Base-by-base conservation (phyloP, 1,140 invertebrate genomes). In the Holotrichia oblita region DNA sequence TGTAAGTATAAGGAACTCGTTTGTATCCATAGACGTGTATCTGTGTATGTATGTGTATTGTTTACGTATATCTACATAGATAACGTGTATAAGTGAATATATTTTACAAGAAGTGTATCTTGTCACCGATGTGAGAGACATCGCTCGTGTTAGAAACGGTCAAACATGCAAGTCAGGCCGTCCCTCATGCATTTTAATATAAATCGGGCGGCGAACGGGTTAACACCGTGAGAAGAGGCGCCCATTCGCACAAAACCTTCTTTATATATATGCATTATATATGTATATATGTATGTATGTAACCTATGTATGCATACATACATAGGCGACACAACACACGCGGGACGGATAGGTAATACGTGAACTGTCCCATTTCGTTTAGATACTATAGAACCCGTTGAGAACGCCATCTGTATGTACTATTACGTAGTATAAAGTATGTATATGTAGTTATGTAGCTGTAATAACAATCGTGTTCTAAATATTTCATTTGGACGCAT, bases 101-200 rank as follows among this genome's bases (percentile, higher is more conserved):
- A 69, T 69, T 69, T 69, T 69, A 69, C 22, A 12, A 69, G 61
- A 69, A 69, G 27, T 69, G 61, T 69, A 27, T 69, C 61, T 69
- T 69, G 61, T 69, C 61, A 69, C 61, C 61, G 61, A 69, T 69
- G 61, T 69, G 61, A 69, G 27, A 69, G 61, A 69, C 61, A 34
- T 69, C 61, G 61, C 61, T 69, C 61, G 61, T 69, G 61, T 69
- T 69, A 69, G 61, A 69, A 69, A 69, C 27, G 61, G 61, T 69
- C 61, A 69, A 69, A 69, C 61, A 69, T 69, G 61, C 61, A 69
- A 69, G 61, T 69, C 61, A 69, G 61, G 61, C 17, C 24, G 61
- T 69, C 61, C 27, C 61, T 69, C 61, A 69, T 69, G 61, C 61
- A 69, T 69, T 69, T 69, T 69, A 69, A 69, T 69, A 69, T 69